phyloP scores from a whole-genome alignment of 2,797 vertebrate genomes.

The Cheirogaleus major region DNA sequence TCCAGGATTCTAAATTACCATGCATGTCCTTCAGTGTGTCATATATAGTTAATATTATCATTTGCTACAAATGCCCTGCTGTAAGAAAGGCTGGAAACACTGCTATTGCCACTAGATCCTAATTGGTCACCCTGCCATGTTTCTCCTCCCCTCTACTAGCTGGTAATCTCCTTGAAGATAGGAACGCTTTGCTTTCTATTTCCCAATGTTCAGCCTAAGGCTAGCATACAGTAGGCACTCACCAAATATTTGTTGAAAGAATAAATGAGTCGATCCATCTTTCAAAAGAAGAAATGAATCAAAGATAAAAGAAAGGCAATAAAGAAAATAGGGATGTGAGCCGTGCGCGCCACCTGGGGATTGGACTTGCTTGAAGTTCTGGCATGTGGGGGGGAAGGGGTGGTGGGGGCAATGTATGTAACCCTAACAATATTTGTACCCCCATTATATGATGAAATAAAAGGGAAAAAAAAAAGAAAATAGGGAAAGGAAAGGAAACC shows the following conservation, averaged over 20 bases:
- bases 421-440: no score
- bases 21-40: neutral
- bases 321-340: neutral
- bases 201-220: neutral
- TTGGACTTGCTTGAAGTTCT: no score
- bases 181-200: neutral
- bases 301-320: conserved; percentile 17
- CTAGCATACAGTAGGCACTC: neutral
- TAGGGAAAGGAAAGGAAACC: neutral
- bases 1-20: neutral
- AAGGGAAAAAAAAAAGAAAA: no score
- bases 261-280: neutral
- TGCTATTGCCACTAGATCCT: neutral
- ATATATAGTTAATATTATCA: neutral
- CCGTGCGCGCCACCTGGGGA: no score
- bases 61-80: neutral
- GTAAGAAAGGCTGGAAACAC: neutral
- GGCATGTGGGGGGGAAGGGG: no score
- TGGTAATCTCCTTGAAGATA: neutral
- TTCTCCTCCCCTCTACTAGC: neutral
- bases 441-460: no score
- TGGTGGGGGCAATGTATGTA: no score
- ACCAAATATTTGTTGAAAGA: neutral
- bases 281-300: conserved; percentile 40
- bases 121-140: accelerated